Percentiles rank a stretch among this genome's conserved stretches.
Conservation (phyloP, 2,113 vertebrate genomes). For the Rhinichthys klamathensis region DNA sequence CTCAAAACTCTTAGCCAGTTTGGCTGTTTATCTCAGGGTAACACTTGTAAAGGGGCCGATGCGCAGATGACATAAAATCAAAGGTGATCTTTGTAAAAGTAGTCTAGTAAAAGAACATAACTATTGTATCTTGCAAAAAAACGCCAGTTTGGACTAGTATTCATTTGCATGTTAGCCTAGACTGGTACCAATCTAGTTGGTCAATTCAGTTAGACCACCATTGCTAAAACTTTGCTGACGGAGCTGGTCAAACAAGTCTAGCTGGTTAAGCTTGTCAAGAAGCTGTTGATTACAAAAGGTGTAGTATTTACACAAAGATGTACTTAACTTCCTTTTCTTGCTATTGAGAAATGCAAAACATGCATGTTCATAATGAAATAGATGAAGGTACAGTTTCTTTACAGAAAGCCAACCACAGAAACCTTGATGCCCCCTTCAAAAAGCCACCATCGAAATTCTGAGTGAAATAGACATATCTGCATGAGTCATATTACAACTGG, state of each 20-base stretch:
- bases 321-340: background rate
- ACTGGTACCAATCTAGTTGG: background rate
- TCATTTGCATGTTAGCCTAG: background rate
- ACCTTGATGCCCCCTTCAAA: slow-evolving; percentile 38
- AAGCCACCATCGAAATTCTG: slow-evolving; percentile 52
- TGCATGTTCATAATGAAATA: slow-evolving; percentile 49
- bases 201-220: background rate
- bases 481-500: slow-evolving; percentile 66
- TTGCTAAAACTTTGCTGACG: background rate
- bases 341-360: background rate
- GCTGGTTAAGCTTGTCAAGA: background rate
- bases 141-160: background rate
- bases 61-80: background rate
- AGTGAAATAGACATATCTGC: slow-evolving; percentile 40
- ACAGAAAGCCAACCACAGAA: slow-evolving; percentile 59
- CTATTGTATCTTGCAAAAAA: background rate
- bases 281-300: background rate
- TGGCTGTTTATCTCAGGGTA: slow-evolving; percentile 9
- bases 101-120: background rate
- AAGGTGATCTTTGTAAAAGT: background rate
- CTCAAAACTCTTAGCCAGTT: background rate
- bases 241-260: background rate
- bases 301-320: background rate
- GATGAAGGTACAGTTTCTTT: slow-evolving; percentile 56
- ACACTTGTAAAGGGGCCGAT: background rate